Evolutionary conservation across 35 echinoderm and acorn worm species (phyloP), one percentile per base, ranked within the genome.

Genomic region (Heliocidaris tuberculata): DNA sequence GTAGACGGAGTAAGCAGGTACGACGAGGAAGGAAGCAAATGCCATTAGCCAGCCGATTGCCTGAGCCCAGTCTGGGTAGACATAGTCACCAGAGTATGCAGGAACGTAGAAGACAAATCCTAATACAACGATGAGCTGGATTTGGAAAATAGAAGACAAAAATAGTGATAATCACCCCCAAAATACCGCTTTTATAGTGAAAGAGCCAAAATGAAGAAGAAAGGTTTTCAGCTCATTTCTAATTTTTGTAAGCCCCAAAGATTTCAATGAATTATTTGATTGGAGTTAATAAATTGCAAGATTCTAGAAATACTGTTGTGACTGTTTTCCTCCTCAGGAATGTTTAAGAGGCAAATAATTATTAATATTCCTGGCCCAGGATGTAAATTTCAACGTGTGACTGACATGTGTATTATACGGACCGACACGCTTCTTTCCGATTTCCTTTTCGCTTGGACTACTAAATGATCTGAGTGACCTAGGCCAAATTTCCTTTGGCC

Each of bases 31-130:
- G 30, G 96, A 97, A 2, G 94, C 21, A 17, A 95, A 88, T 13
- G 94, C 94, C 87, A 99, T 92, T 27, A 96, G 59, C 98, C 98
- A 99, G 15, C 98, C 98, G 30, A 95, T 30, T 7, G 91, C 95
- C 31, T 99, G 94, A 31, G 98, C 95, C 95, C 95, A 96, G 0
- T 87, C 87, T 12, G 96, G 96, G 86, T 96, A 99, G 24, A 92
- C 70, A 31, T 97, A 90, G 9, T 85, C 95, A 27, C 86, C 95
- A 50, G 96, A 97, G 35, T 95, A 94, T 13, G 95, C 97, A 21
- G 97, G 97, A 0, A 65, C 85, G 88, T 99, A 99, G 94, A 96
- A 97, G 6, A 95, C 93, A 86, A 99, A 99, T 56, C 97, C 97
- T 1, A 94, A 93, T 9, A 99, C 85, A 21, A 96, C 95, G 48